Evolutionary conservation across 2,797 vertebrate species (phyloP), one percentile per base, ranked within the genome.

Genomic region (Sarcoramphus papa): DNA sequence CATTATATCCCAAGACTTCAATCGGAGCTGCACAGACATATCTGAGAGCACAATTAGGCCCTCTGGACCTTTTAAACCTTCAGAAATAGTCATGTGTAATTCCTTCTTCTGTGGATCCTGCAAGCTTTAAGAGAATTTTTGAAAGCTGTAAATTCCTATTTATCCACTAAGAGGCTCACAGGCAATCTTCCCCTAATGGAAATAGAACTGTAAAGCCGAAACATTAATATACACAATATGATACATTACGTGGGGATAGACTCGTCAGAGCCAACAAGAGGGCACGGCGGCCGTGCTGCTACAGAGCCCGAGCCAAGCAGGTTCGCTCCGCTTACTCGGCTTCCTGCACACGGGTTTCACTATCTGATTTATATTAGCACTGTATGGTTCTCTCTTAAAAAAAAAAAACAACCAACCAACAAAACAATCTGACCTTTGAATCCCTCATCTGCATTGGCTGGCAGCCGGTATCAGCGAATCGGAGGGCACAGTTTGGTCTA

Each of bases 141-240:
- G 91, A 97, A 96, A 96, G 97, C 94, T 97, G 97, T 97, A 97
- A 97, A 97, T 97, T 97, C 97, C 95, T 97, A 95, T 97, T 97
- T 97, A 97, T 96, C 96, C 97, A 96, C 95, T 96, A 97, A 97
- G 96, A 97, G 93, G 95, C 94, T 97, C 96, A 96, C 85, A 48
- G 89, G 79, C 96, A 96, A 94, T 97, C 97, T 97, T 90, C 69
- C 57, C 62, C 65, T 97, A 97, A 97, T 97, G 94, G 95, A 96
- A 97, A 96, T 63, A 94, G 96, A 96, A 96, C 93, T 91, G 89
- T 90, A 94, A 96, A 96, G 94, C 95, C 12, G n/a, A 90, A 96
- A 92, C 79, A 86, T 96, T 95, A 97, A 97, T 94, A 97, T 94
- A 95, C 65, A 96, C 94, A 93, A 50, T 94, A 82, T 90, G 94